Conservation (phyloP, 92 coral and sea anemone species). For the Phenganax subtilis region DNA sequence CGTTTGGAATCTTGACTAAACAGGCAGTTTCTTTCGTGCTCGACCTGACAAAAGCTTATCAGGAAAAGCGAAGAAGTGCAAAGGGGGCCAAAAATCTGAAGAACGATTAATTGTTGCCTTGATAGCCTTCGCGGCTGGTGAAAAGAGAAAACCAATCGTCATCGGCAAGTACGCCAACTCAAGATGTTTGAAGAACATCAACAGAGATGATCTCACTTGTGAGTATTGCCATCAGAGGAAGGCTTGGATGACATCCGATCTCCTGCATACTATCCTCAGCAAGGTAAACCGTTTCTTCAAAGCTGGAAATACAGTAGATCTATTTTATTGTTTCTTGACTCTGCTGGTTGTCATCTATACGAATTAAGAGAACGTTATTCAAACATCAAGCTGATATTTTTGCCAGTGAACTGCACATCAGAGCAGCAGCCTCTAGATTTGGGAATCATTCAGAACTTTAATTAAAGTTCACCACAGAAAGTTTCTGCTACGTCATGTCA, state of each 20-base stretch:
- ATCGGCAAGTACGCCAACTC: constrained; percentile 58
- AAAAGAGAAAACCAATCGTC: constrained; percentile 46
- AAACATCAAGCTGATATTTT: constrained; percentile 42
- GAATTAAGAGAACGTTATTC: constrained; percentile 38
- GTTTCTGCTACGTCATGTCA: constrained; percentile 35
- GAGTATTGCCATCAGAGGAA: constrained; percentile 23
- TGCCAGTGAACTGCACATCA: constrained; percentile 45
- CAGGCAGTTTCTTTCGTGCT: constrained; percentile 22
- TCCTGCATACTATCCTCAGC: constrained; percentile 44
- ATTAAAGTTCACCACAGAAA: constrained; percentile 50
- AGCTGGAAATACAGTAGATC: constrained; percentile 48
- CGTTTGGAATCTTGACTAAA: constrained; percentile 38
- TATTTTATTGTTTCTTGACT: constrained; percentile 44
- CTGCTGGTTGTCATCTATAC: constrained; percentile 52
- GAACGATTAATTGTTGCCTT: constrained; percentile 46
- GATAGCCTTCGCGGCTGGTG: constrained; percentile 43
- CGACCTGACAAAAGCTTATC: constrained; percentile 32
- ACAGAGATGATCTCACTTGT: constrained; percentile 49
- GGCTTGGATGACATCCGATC: constrained; percentile 40
- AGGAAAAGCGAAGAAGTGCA: constrained; percentile 42
- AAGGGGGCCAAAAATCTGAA: constrained; percentile 47
- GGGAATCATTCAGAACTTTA: constrained; percentile 52
- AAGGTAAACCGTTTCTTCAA: constrained; percentile 45
- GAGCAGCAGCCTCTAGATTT: constrained; percentile 49
- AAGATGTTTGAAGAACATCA: constrained; percentile 41